phyloP scores from a whole-genome alignment of 2,888 invertebrate genomes.

The Scelioninae gen. 1 region DNA sequence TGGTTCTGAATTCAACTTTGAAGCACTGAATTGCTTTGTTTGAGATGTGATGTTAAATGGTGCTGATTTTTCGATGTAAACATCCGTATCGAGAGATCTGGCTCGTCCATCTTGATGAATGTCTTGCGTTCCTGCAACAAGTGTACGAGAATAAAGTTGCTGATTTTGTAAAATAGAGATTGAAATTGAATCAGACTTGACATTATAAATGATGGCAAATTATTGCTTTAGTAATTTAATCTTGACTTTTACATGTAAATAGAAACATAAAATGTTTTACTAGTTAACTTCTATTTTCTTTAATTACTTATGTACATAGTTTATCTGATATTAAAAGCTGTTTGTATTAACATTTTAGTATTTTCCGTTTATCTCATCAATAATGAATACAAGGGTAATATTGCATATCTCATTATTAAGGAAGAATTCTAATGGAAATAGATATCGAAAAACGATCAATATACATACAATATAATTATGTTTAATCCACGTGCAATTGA shows the following conservation, averaged over 20 bases:
- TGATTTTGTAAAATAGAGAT: not conserved
- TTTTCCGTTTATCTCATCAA: too few relatives aligned
- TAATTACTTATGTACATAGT: not conserved
- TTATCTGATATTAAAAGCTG: too few relatives aligned
- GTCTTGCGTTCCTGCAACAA: constrained; percentile 46
- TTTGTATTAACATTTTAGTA: too few relatives aligned
- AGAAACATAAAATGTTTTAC: not conserved
- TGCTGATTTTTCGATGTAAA: constrained; percentile 38
- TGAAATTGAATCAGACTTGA: constrained; percentile 1
- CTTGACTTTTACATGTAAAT: not conserved
- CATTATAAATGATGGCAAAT: constrained; percentile 1
- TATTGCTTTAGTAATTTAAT: not conserved
- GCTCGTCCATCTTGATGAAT: constrained; percentile 37
- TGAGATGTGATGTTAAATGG: constrained; percentile 73
- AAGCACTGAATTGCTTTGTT: constrained; percentile 41
- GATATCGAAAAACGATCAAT: too few relatives aligned
- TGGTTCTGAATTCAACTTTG: constrained; percentile 37
- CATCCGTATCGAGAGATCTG: constrained; percentile 12
- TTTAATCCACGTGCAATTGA: too few relatives aligned
- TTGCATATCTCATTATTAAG: too few relatives aligned
- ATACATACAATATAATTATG: too few relatives aligned
- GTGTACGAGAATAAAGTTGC: constrained; percentile 19
- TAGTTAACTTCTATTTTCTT: not conserved
- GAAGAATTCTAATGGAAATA: too few relatives aligned
- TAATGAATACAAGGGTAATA: too few relatives aligned